phyloP scores from a whole-genome alignment of 2,797 vertebrate species.

The Anisognathus igniventris region DNA sequence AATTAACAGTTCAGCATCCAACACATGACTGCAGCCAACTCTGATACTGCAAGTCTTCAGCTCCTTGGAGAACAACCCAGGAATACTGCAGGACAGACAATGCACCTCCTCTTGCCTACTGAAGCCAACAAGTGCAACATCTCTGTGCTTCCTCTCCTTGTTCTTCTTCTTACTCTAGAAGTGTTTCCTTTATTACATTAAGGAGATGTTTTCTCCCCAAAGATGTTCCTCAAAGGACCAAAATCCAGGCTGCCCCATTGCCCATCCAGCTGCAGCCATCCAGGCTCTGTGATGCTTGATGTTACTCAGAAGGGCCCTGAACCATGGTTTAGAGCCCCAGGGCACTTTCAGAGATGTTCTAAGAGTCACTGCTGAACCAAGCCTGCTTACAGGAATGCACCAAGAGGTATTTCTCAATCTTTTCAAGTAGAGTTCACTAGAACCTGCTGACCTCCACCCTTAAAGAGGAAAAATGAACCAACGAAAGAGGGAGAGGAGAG shows the following conservation, averaged over 20 bases:
- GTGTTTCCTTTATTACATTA: neutral
- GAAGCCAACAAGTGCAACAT: neutral
- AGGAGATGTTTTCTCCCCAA: neutral
- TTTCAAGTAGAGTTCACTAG: neutral
- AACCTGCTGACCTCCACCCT: neutral
- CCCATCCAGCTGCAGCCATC: neutral
- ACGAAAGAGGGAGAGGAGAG: neutral
- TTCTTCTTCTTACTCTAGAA: neutral
- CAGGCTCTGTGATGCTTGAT: neutral
- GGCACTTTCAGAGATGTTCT: neutral
- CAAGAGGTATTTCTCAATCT: neutral
- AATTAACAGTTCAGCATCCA: constrained; percentile 61
- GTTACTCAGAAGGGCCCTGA: neutral
- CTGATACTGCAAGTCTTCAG: neutral
- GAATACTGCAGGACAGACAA: neutral
- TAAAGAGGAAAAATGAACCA: neutral
- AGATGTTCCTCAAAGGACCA: neutral
- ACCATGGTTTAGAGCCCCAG: neutral
- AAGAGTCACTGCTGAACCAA: neutral
- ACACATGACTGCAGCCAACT: constrained; percentile 8
- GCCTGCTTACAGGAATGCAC: neutral
- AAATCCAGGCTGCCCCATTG: neutral
- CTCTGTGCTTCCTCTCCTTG: neutral
- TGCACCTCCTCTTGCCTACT: neutral
- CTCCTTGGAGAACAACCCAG: neutral